A percentile compares a stretch with the other conserved stretches of the same genome.
Conservation (phyloP, 2,888 invertebrate species). For the Drosophila phalerata region DNA sequence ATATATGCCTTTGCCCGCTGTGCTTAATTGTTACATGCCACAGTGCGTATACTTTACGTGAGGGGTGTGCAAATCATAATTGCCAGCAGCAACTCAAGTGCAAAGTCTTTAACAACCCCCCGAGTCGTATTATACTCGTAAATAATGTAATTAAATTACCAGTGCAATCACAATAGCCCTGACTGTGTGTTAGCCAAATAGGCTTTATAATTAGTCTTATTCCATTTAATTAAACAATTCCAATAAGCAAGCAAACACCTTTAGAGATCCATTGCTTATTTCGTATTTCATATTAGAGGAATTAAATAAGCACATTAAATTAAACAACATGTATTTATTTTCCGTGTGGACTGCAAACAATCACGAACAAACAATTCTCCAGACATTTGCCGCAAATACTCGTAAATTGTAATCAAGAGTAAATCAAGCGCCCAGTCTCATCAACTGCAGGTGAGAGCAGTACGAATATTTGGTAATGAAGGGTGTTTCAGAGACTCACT, state of each 20-base stretch:
- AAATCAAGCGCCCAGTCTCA: constrained; percentile 62
- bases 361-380: constrained; percentile 32
- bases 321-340: constrained; percentile 43
- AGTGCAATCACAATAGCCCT: constrained; percentile 48
- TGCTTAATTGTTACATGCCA: constrained; percentile 48
- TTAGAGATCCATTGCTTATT: constrained; percentile 27
- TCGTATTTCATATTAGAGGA: constrained; percentile 20
- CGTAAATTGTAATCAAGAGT: constrained; percentile 73
- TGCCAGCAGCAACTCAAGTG: constrained; percentile 53
- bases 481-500: constrained; percentile 4
- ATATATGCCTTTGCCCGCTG: constrained; percentile 4
- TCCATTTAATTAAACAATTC: constrained; percentile 76
- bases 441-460: constrained; percentile 60
- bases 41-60: constrained; percentile 68
- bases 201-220: constrained; percentile 48
- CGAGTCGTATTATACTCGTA: constrained; percentile 35
- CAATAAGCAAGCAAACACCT: constrained; percentile 60
- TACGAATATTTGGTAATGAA: not conserved
- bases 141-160: constrained; percentile 75
- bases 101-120: constrained; percentile 25
- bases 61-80: constrained; percentile 48
- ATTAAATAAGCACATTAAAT: constrained; percentile 53
- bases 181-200: constrained; percentile 27
- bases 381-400: constrained; percentile 55
- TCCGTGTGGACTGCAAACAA: constrained; percentile 24